Percentiles rank a stretch among this genome's conserved stretches.
Evolutionary conservation across 2,888 invertebrate species (phyloP).

Genomic region (Catonia carolina): DNA sequence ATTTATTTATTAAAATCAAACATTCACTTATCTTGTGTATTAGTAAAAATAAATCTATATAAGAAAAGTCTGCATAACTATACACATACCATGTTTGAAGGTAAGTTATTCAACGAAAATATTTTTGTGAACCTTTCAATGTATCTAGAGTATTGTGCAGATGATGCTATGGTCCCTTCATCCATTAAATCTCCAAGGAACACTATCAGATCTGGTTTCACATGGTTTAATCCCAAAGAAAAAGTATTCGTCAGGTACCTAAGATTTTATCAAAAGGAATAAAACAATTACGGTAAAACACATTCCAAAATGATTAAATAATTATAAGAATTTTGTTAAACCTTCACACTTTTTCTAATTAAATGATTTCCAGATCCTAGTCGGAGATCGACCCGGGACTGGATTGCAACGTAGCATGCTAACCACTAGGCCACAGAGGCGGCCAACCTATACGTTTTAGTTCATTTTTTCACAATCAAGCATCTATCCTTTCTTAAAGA

Average conservation of each 20-base stretch:
- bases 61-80: not conserved
- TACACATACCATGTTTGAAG: slow-evolving; percentile 20
- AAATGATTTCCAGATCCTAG: too few relatives aligned
- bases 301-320: too few relatives aligned
- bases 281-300: too few relatives aligned
- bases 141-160: slow-evolving; percentile 65
- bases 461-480: too few relatives aligned
- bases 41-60: not conserved
- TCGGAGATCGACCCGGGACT: too few relatives aligned
- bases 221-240: slow-evolving; percentile 57
- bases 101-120: slow-evolving; percentile 42
- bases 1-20: too few relatives aligned
- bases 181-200: slow-evolving; percentile 94
- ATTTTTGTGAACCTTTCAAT: slow-evolving; percentile 64
- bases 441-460: too few relatives aligned
- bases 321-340: too few relatives aligned
- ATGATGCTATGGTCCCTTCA: slow-evolving; percentile 76
- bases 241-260: slow-evolving; percentile 80
- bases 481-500: too few relatives aligned
- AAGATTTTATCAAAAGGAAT: slow-evolving; percentile 26
- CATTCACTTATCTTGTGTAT: not conserved
- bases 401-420: too few relatives aligned
- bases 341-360: too few relatives aligned
- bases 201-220: slow-evolving; percentile 75
- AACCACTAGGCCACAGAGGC: too few relatives aligned